Percentiles rank a stretch among this genome's conserved stretches.
phyloP scores from a whole-genome alignment of 1,140 invertebrate species.

The Eueides isabella region DNA sequence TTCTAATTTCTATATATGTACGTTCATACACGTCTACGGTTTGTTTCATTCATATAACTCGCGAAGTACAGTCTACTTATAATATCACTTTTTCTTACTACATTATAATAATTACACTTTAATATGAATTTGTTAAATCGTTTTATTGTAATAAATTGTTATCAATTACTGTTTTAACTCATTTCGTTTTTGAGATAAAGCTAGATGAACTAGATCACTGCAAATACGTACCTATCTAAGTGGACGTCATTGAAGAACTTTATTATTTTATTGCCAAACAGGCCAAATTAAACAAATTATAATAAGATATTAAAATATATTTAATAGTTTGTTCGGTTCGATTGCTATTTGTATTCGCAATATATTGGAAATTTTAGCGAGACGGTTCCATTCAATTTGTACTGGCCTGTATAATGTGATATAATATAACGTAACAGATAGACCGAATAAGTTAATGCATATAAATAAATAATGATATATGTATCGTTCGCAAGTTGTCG shows the following conservation, averaged over 20 bases:
- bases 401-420: conserved; percentile 14
- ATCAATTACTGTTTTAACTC: conserved; percentile 48
- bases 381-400: conserved; percentile 2
- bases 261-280: conserved; percentile 22
- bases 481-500: conserved; percentile 11
- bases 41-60: conserved; percentile 25
- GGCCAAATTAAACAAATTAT: conserved; percentile 23
- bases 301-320: conserved; percentile 12
- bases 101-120: conserved; percentile 28
- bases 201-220: conserved; percentile 46
- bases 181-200: conserved; percentile 50
- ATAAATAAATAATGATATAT: neutral
- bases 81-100: conserved; percentile 30
- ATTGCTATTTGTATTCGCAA: conserved; percentile 9
- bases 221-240: conserved; percentile 13
- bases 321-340: conserved; percentile 19
- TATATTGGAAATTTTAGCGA: conserved; percentile 2
- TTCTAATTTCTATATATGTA: conserved; percentile 27
- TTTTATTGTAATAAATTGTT: conserved; percentile 42
- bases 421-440: conserved; percentile 11
- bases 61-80: conserved; percentile 16
- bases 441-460: conserved; percentile 11
- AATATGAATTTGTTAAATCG: conserved; percentile 42
- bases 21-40: conserved; percentile 20
- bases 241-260: conserved; percentile 5